These are phyloP conservation scores for Bothrops jararaca DNA, from an alignment of 2,113 vertebrate genomes.

Conservation along the genomic window DNA sequence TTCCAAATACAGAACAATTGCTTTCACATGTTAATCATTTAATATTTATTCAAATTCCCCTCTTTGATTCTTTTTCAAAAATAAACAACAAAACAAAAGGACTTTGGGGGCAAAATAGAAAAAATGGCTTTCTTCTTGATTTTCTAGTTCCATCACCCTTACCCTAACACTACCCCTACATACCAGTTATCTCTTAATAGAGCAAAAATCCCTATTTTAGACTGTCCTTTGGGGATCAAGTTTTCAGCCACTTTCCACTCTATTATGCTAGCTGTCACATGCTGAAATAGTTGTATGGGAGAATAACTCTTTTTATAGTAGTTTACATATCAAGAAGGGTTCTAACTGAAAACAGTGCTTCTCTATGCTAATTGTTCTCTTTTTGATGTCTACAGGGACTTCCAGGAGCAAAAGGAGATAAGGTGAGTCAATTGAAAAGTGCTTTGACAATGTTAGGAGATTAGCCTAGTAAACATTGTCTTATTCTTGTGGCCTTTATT, in stretches of 20 bases:
- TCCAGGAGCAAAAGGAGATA: constrained; percentile 88
- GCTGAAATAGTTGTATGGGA: not conserved
- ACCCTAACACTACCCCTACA: not conserved
- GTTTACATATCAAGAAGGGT: not conserved
- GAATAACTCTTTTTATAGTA: not conserved
- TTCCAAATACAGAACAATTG: not conserved
- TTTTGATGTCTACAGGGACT: constrained; percentile 76
- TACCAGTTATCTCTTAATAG: not conserved
- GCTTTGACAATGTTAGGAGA: not conserved
- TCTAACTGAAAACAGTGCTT: fast-evolving
- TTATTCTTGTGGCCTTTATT: not conserved
- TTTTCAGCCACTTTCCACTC: not conserved
- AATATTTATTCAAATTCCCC: not conserved
- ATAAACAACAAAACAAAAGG: not conserved
- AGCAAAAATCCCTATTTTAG: not conserved
- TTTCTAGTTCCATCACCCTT: not conserved
- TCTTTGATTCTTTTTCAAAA: not conserved
- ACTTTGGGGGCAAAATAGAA: not conserved
- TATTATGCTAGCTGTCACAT: not conserved
- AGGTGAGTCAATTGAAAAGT: constrained; percentile 70
- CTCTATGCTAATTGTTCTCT: constrained; percentile 37
- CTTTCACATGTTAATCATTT: not conserved
- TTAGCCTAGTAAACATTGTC: not conserved
- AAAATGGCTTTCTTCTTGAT: not conserved
- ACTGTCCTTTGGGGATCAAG: not conserved